Base-by-base conservation (phyloP, 2,888 invertebrate genomes). In the Euspilapteryx auroguttella region DNA sequence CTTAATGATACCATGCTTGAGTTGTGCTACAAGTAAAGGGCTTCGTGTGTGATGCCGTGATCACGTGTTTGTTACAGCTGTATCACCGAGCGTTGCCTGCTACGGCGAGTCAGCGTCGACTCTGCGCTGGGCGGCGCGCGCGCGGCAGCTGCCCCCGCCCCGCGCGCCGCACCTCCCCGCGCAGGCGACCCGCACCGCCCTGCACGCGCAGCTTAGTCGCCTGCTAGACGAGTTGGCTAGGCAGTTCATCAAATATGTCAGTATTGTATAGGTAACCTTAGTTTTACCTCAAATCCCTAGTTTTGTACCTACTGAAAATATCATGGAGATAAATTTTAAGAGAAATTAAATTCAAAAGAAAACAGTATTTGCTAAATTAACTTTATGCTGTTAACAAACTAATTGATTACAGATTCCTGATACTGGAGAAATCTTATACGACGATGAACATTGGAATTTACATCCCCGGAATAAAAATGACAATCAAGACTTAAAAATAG, bases 41-140 rank as follows among this genome's bases (percentile, higher is more conserved):
- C n/a, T n/a, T n/a, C n/a, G n/a, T n/a, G n/a, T n/a, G n/a, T n/a
- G n/a, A n/a, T n/a, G n/a, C n/a, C n/a, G n/a, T n/a, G n/a, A n/a
- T n/a, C n/a, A n/a, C n/a, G 69, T 69, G 3, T 58, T 48, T 27
- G n/a, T 34, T 57, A 12, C 65, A 89, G 89, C 89, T 33, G 79
- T 89, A 39, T 87, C 88, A 10, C 89, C 89, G 28, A 85, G 88
- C 36, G 83, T 81, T 38, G 71, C 78, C 27, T 86, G 85, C 62
- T 89, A 88, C 79, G 85, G 81, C 43, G 89, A 90, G 59, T 87
- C 87, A 6, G 80, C 89, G 27, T 87, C 87, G 43, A 89, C 89
- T n/a, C 75, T 90, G 25, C 80, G 89, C 34, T 89, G 89, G 76
- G 87, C 89, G 32, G 85, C 86, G 41, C 71, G 87, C 34, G 88